Percentiles rank a stretch among this genome's conserved stretches.
Conservation (phyloP, 2,113 vertebrate genomes). For the Sakesphorus luctuosus region DNA sequence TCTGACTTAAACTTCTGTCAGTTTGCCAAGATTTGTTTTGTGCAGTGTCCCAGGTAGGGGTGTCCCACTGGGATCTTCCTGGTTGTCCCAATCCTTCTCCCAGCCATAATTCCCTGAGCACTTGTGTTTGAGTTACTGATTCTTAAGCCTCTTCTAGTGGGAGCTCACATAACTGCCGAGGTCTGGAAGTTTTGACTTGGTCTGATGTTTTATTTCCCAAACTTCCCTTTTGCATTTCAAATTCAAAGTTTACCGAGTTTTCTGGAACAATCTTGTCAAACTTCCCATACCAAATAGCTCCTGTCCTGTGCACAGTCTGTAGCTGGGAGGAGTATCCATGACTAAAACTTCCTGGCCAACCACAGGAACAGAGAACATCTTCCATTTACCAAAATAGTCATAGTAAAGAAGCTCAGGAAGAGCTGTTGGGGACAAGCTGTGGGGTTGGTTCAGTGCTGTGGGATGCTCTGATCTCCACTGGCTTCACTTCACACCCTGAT, state of each 20-base stretch:
- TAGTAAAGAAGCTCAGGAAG: neutral
- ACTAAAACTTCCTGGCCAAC: slow-evolving; percentile 49
- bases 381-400: slow-evolving; percentile 31
- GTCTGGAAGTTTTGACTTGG: neutral
- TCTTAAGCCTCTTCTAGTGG: neutral
- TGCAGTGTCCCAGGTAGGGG: neutral
- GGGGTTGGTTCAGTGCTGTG: neutral
- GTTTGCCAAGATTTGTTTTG: neutral
- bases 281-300: neutral
- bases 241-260: neutral
- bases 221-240: neutral
- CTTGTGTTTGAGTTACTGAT: neutral
- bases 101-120: neutral
- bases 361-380: slow-evolving; percentile 52
- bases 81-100: neutral
- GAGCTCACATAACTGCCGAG: neutral
- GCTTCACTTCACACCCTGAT: neutral
- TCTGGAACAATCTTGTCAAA: neutral
- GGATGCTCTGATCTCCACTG: neutral
- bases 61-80: neutral
- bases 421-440: neutral
- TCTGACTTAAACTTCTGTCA: neutral
- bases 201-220: neutral
- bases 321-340: neutral
- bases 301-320: neutral